Evolutionary conservation across 2,113 vertebrate species (phyloP), one percentile per base, ranked within the genome.

Genomic region (Tragulus kanchil): DNA sequence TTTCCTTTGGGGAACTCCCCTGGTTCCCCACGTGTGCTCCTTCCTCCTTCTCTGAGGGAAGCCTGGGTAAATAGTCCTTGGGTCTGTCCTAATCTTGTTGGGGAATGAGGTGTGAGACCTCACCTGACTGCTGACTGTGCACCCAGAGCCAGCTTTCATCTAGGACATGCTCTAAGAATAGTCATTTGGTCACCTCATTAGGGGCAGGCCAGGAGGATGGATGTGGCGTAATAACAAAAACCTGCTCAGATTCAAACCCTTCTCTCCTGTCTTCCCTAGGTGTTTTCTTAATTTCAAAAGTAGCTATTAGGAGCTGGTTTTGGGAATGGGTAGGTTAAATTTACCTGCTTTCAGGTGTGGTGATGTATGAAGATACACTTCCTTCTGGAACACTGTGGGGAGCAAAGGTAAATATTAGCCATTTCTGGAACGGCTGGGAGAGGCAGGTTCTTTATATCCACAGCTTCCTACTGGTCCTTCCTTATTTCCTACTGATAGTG

Each of bases 341-440:
- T 97, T 97, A 98, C 98, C 98, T 98, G 96, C 77, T 98, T 98
- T 99, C 99, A 99, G 96, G 99, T 99, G 77, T 99, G 98, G 64
- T 98, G 98, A 31, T 98, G 98, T 85, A 97, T 96, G 50, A 98
- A 98, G 83, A 96, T 75, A 8, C 98, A 95, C 98, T 98, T 99
- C 83, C 98, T 98, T 93, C 96, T 97, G 83, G 98, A 98, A 97
- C 97, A 98, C 99, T 99, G 97, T 1, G 28, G 89, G 7, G 3
- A n/a, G 6, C 25, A 77, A 17, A 83, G 25, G 92, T 28, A 95
- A 87, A 71, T 45, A 85, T 97, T 92, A 92, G 89, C 15, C 64
- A 84, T 69, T 94, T 95, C 69, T 77, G 52, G 82, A 83, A 90
- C 21, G 3, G 9, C 10, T 15, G 75, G 31, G 26, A 89, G 3